Conservation (phyloP, 2,888 invertebrate species). For the Aelia acuminata region DNA sequence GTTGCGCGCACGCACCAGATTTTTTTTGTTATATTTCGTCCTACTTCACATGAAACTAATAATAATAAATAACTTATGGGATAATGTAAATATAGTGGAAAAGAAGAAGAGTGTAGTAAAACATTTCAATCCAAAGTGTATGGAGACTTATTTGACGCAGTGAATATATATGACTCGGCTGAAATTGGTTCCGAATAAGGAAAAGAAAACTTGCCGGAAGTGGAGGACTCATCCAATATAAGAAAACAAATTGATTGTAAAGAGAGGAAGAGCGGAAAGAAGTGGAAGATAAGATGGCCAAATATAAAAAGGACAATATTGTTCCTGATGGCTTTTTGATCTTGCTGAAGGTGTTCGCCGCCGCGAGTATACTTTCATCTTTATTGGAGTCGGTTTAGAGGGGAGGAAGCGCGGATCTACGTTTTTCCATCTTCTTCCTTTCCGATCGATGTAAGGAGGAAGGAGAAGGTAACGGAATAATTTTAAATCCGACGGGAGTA, state of each 20-base stretch:
- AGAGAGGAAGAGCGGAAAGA: not conserved
- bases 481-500: not conserved
- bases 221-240: not conserved
- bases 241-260: not conserved
- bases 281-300: not conserved
- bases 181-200: not conserved
- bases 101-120: too few relatives aligned
- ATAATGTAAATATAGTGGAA: too few relatives aligned
- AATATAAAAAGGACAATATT: conserved; percentile 51
- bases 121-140: too few relatives aligned
- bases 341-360: not conserved
- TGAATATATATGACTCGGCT: too few relatives aligned
- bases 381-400: conserved; percentile 17
- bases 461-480: not conserved
- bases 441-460: not conserved
- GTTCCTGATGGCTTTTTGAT: conserved; percentile 28
- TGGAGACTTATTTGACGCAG: too few relatives aligned
- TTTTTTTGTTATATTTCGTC: too few relatives aligned
- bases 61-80: too few relatives aligned
- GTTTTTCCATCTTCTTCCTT: conserved; percentile 19
- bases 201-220: not conserved
- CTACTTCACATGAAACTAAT: too few relatives aligned
- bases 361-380: conserved; percentile 38
- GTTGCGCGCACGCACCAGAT: too few relatives aligned
- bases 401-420: not conserved